Conservation (phyloP, 2,113 vertebrate species). For the Grantiella picta region DNA sequence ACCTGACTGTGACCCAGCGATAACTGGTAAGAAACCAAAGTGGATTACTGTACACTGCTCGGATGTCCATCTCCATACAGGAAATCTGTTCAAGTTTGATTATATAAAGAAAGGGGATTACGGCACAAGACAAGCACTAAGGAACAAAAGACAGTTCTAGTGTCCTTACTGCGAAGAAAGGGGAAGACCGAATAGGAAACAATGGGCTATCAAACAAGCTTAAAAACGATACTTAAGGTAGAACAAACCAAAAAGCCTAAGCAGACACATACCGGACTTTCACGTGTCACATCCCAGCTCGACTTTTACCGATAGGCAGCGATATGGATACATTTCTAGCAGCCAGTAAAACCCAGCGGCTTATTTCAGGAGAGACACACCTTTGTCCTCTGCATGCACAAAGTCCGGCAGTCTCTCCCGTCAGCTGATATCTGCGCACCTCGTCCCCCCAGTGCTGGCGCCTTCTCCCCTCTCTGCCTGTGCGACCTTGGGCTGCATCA, state of each 20-base stretch:
- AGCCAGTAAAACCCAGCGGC: neutral
- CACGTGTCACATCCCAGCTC: neutral
- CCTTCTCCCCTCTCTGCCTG: neutral
- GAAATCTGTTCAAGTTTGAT: constrained; percentile 2
- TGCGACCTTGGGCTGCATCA: neutral
- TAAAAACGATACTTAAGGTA: neutral
- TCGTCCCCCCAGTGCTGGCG: neutral
- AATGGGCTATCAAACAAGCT: neutral
- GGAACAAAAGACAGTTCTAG: constrained; percentile 3
- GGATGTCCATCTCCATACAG: neutral
- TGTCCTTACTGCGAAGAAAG: neutral
- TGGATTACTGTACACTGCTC: neutral
- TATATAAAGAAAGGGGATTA: constrained; percentile 8
- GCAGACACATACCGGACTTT: neutral
- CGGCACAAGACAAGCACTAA: neutral
- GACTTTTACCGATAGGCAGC: neutral
- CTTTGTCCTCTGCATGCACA: neutral
- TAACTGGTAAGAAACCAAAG: neutral
- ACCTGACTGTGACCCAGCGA: neutral
- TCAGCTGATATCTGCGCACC: neutral
- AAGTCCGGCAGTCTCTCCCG: neutral
- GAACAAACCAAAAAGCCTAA: neutral
- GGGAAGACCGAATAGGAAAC: neutral
- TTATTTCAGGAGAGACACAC: neutral
- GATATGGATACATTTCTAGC: neutral